A percentile compares a stretch with the other conserved stretches of the same genome.
Conservation (phyloP, 2,797 vertebrate species). For the Buceros bicornis region DNA sequence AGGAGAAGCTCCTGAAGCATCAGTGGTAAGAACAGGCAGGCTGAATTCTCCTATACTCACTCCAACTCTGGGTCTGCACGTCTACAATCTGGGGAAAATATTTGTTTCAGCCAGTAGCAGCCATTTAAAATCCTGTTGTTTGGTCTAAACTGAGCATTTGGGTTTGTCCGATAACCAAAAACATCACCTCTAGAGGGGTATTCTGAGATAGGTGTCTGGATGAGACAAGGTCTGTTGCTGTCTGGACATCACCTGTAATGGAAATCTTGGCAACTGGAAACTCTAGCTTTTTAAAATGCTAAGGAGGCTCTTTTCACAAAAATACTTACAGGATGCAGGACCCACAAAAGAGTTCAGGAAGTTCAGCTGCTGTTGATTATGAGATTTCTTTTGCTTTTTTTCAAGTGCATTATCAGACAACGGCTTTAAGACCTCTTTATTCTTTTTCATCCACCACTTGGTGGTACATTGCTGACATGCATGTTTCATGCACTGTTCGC, state of each 20-base stretch:
- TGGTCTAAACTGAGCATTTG: background rate
- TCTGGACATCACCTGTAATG: background rate
- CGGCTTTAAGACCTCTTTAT: background rate
- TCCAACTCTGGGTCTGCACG: fast-evolving
- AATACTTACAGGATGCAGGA: background rate
- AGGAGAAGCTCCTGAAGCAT: background rate
- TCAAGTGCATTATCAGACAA: background rate
- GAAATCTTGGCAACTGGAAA: background rate
- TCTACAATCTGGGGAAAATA: background rate
- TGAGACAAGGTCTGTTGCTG: background rate
- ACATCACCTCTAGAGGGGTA: background rate
- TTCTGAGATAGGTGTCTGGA: background rate
- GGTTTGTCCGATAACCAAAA: background rate
- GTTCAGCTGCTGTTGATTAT: background rate
- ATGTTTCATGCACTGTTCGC: background rate
- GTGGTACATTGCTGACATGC: background rate
- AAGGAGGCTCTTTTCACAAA: background rate
- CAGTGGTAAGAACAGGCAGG: background rate
- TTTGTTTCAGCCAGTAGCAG: background rate
- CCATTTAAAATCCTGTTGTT: background rate
- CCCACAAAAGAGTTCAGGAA: background rate
- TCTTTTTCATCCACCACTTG: background rate
- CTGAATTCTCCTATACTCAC: background rate
- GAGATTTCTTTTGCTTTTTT: background rate
- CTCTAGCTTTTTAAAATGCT: background rate